Evolutionary conservation across 2,888 invertebrate genomes (phyloP).

Genomic region (Entomobrya proxima): DNA sequence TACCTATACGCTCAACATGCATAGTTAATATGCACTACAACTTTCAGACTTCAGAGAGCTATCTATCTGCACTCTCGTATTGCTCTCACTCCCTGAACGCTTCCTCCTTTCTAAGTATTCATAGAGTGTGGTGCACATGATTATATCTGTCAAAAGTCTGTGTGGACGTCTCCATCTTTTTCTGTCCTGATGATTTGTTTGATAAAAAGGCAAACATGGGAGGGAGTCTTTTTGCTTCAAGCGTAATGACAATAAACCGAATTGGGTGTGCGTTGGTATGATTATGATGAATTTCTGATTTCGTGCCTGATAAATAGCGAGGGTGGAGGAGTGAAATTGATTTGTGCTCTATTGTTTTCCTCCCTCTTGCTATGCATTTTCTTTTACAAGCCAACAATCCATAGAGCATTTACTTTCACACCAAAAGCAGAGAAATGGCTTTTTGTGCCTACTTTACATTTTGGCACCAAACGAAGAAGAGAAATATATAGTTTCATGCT

Average conservation of each 20-base stretch:
- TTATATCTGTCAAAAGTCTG: conserved; percentile 11
- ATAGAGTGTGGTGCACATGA: background rate
- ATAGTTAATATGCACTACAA: conserved; percentile 11
- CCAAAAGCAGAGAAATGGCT: too few species aligned
- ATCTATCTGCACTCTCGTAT: background rate
- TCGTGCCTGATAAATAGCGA: conserved; percentile 6
- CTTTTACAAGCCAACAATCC: background rate
- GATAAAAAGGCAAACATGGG: conserved; percentile 8
- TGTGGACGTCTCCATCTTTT: background rate
- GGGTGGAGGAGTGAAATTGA: conserved; percentile 35
- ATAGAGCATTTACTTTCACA: too few species aligned
- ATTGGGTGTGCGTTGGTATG: background rate
- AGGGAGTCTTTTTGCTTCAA: background rate
- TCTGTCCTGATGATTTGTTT: conserved; percentile 8
- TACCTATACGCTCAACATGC: conserved; percentile 18
- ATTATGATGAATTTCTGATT: conserved; percentile 24
- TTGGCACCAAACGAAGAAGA: too few species aligned
- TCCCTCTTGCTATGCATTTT: background rate
- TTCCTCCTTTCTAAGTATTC: background rate
- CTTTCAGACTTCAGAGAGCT: too few species aligned
- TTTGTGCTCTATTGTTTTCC: conserved; percentile 40
- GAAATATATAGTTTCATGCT: too few species aligned
- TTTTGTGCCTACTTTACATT: too few species aligned
- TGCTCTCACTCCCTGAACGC: background rate
- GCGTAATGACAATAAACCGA: background rate